Conservation (phyloP, 2,888 invertebrate genomes). For the Pinctada fucata region DNA sequence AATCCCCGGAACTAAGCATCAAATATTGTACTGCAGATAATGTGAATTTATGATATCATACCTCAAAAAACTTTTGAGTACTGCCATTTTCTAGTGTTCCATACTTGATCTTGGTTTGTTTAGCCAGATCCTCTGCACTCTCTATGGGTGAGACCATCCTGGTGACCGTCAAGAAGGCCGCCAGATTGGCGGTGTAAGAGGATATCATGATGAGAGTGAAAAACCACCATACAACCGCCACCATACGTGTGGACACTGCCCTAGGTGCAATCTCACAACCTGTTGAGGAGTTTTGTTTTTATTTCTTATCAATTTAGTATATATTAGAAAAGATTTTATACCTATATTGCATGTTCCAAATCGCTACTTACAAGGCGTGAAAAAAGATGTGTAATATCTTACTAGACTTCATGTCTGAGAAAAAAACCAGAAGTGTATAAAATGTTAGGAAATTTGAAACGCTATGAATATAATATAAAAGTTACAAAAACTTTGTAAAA, state of each 20-base stretch:
- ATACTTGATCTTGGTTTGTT: conserved; percentile 94
- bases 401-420: too few relatives aligned
- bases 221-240: conserved; percentile 97
- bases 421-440: too few relatives aligned
- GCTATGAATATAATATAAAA: too few relatives aligned
- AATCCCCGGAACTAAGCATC: too few relatives aligned
- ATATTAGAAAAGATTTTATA: too few relatives aligned
- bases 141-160: conserved; percentile 96
- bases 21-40: too few relatives aligned
- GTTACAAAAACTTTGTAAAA: too few relatives aligned
- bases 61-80: conserved; percentile 95
- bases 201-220: conserved; percentile 99
- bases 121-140: conserved; percentile 95
- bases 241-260: conserved; percentile 88
- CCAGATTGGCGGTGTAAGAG: conserved; percentile 97
- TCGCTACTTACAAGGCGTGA: too few relatives aligned
- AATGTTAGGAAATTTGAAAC: too few relatives aligned
- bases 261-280: conserved; percentile 79
- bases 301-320: too few relatives aligned
- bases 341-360: too few relatives aligned
- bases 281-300: conserved; percentile 9
- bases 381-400: too few relatives aligned
- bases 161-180: conserved; percentile 98
- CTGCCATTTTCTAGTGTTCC: conserved; percentile 96
- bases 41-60: conserved; percentile 49